Evolutionary conservation across 2,797 vertebrate species (phyloP).

Genomic region (Triplophysa bombifrons): DNA sequence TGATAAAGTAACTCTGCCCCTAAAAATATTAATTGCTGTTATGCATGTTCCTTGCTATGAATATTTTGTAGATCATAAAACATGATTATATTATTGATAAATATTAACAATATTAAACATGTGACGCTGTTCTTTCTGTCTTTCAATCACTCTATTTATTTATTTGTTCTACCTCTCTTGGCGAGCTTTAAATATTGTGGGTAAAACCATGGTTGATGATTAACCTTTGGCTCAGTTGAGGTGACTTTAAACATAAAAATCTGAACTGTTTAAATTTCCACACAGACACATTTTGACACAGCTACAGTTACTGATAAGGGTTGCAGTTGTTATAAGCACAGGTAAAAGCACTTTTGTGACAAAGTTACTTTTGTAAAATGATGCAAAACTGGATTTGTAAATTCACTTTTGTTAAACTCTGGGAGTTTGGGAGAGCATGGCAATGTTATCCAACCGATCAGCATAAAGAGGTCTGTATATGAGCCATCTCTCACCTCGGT

Average conservation of each 20-base stretch:
- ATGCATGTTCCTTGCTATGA: background rate
- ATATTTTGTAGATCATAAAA: background rate
- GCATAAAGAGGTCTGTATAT: no score
- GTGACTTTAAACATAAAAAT: background rate
- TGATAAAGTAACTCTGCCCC: background rate
- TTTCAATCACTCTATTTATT: constrained; percentile 21
- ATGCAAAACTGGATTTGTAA: no score
- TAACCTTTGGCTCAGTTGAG: constrained; percentile 2
- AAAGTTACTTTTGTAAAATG: background rate
- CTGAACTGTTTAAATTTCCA: background rate
- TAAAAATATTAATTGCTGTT: background rate
- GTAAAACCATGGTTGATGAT: background rate
- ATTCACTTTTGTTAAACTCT: no score
- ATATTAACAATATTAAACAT: background rate
- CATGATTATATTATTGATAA: background rate
- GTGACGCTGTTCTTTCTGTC: constrained; percentile 7
- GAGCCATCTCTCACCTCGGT: no score
- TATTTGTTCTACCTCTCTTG: constrained; percentile 29
- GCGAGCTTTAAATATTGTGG: background rate
- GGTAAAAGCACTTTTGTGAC: no score
- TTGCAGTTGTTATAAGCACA: background rate
- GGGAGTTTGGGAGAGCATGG: no score
- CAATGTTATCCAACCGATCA: no score
- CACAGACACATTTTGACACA: background rate
- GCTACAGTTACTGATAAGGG: background rate